A percentile compares a stretch with the other conserved stretches of the same genome.
Evolutionary conservation across 2,797 vertebrate species (phyloP).

Genomic region (Coranthus polyacanthus): DNA sequence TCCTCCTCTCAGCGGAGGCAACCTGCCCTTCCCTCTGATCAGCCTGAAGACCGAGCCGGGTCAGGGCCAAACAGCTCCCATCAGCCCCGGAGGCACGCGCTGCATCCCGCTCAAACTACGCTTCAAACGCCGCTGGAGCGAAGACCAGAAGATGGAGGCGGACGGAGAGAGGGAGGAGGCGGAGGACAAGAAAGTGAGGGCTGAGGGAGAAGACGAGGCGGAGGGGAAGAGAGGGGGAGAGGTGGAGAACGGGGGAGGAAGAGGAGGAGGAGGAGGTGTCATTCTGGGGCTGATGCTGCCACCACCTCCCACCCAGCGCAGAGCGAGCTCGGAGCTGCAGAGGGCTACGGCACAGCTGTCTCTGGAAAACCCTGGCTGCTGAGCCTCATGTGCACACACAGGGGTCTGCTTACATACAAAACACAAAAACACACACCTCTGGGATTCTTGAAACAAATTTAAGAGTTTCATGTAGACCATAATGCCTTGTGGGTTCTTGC

Average conservation of each 20-base stretch:
- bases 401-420: conserved; percentile 8
- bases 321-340: conserved; percentile 92
- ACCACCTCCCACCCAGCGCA: conserved; percentile 79
- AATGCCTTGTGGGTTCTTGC: conserved; percentile 15
- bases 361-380: conserved; percentile 90
- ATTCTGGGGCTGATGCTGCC: conserved; percentile 72
- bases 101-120: conserved; percentile 94
- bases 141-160: conserved; percentile 92
- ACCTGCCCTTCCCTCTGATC: conserved; percentile 64
- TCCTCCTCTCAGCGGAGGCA: conserved; percentile 58
- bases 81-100: conserved; percentile 82
- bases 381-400: conserved; percentile 59
- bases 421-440: conserved; percentile 22
- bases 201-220: conserved; percentile 57
- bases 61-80: conserved; percentile 59
- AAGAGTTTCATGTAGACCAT: conserved; percentile 16
- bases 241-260: conserved; percentile 59
- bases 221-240: conserved; percentile 35
- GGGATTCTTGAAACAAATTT: conserved; percentile 14
- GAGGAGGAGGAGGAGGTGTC: conserved; percentile 43
- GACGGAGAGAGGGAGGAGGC: conserved; percentile 86
- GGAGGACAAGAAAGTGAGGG: conserved; percentile 84
- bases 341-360: conserved; percentile 92
- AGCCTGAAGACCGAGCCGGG: conserved; percentile 82
- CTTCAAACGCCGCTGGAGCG: conserved; percentile 95